These are phyloP conservation scores for Neelides sp. DNA, from an alignment of 1,140 invertebrate species.

Conservation along the genomic window DNA sequence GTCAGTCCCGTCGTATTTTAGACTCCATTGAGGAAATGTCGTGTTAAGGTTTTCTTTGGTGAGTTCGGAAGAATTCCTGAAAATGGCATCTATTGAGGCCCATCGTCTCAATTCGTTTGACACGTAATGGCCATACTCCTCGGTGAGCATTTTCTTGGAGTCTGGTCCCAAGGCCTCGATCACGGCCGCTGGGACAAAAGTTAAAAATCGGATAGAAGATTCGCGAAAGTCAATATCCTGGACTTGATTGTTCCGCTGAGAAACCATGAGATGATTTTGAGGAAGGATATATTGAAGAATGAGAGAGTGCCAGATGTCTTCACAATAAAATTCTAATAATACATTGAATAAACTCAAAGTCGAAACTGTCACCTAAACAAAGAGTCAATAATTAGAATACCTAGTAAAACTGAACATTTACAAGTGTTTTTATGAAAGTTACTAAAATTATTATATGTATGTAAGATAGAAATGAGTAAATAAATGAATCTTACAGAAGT, in stretches of 20 bases:
- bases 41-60: too few relatives aligned
- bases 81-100: conserved; percentile 5
- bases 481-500: conserved; percentile 15
- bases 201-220: conserved; percentile 19
- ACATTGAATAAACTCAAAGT: conserved; percentile 27
- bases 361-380: conserved; percentile 21
- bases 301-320: conserved; percentile 26
- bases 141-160: too few relatives aligned
- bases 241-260: conserved; percentile 13
- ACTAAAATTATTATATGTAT: not conserved
- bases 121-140: conserved; percentile 22
- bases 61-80: too few relatives aligned
- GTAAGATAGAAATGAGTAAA: not conserved
- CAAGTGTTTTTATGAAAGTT: not conserved
- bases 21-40: too few relatives aligned
- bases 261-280: conserved; percentile 29
- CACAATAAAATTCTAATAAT: conserved; percentile 24
- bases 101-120: conserved; percentile 14
- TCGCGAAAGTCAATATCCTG: conserved; percentile 27
- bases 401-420: not conserved
- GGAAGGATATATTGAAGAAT: conserved; percentile 26
- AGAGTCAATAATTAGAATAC: not conserved
- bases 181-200: conserved; percentile 15
- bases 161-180: conserved; percentile 17
- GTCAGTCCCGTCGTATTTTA: too few relatives aligned